Percentiles rank a stretch among this genome's conserved stretches.
Conservation (phyloP, 2,888 invertebrate species). For the Gymnoscelis rufifasciata region DNA sequence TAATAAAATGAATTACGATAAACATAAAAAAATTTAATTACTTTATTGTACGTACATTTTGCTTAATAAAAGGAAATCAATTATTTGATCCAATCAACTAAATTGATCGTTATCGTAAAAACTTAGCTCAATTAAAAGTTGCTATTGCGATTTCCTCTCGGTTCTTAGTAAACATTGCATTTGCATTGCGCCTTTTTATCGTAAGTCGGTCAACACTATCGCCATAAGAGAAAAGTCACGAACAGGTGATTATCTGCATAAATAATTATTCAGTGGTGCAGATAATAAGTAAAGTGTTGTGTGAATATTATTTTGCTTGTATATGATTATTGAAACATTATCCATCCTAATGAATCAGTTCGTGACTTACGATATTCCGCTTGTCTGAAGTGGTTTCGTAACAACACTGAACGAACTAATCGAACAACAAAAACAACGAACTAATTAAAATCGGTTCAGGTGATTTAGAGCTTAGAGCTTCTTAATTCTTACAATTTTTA, state of each 20-base stretch:
- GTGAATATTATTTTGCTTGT: too few relatives aligned
- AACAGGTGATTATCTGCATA: constrained; percentile 8
- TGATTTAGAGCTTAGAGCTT: too few relatives aligned
- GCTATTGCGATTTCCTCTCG: constrained; percentile 12
- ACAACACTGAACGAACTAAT: too few relatives aligned
- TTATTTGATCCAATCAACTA: constrained; percentile 6
- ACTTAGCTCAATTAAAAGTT: constrained; percentile 14
- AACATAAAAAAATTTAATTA: neutral
- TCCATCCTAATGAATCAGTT: too few relatives aligned
- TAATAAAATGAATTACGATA: neutral
- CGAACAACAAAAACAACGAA: too few relatives aligned
- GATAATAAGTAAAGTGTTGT: neutral
- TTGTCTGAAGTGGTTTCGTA: too few relatives aligned
- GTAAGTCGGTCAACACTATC: constrained; percentile 13
- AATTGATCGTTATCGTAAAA: constrained; percentile 14
- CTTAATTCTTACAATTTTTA: too few relatives aligned
- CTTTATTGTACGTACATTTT: neutral
- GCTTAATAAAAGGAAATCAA: constrained; percentile 7
- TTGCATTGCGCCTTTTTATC: constrained; percentile 25
- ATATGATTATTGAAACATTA: too few relatives aligned
- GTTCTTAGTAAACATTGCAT: constrained; percentile 17
- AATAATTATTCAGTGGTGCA: neutral
- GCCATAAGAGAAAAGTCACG: constrained; percentile 25
- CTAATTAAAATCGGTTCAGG: too few relatives aligned
- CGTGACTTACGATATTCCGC: too few relatives aligned